These are phyloP conservation scores for Nemotelus nigrinus DNA, from an alignment of 2,888 invertebrate species.

Conservation along the genomic window DNA sequence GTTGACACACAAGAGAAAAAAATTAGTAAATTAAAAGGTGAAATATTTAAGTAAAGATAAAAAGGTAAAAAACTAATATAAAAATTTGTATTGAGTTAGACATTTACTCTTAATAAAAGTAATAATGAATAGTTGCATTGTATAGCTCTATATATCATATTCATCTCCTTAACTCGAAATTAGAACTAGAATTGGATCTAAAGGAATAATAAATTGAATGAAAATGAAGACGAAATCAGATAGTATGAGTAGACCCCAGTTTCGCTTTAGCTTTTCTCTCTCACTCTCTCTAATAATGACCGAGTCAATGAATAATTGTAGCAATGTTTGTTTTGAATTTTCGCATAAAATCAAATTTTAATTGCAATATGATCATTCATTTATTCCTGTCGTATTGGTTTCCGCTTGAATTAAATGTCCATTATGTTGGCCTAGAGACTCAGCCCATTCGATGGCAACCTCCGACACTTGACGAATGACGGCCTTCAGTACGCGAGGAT, in stretches of 20 bases:
- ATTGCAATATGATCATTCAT: too few species aligned
- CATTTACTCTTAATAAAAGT: slow-evolving; percentile 37
- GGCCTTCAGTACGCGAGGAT: slow-evolving; percentile 12
- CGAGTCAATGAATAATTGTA: not conserved
- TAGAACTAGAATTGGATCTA: slow-evolving; percentile 31
- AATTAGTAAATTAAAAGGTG: slow-evolving; percentile 21
- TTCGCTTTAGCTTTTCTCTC: not conserved
- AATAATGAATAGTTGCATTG: slow-evolving; percentile 33
- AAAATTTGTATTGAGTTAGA: slow-evolving; percentile 41
- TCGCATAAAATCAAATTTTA: too few species aligned
- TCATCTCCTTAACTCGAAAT: slow-evolving; percentile 35
- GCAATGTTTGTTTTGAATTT: not conserved
- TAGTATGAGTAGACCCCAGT: not conserved
- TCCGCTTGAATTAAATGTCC: too few species aligned
- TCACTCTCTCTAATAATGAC: not conserved
- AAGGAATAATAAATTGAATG: slow-evolving; percentile 23
- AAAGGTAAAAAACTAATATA: slow-evolving; percentile 3
- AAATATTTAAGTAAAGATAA: slow-evolving; percentile 31
- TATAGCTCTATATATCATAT: slow-evolving; percentile 41
- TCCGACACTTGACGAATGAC: not conserved
- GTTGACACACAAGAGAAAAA: slow-evolving; percentile 22
- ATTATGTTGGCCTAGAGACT: too few species aligned
- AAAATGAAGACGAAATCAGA: slow-evolving; percentile 24
- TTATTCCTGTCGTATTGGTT: too few species aligned
- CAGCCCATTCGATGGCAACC: not conserved